Conservation (phyloP, 2,113 vertebrate species). For the Trachemys scripta region DNA sequence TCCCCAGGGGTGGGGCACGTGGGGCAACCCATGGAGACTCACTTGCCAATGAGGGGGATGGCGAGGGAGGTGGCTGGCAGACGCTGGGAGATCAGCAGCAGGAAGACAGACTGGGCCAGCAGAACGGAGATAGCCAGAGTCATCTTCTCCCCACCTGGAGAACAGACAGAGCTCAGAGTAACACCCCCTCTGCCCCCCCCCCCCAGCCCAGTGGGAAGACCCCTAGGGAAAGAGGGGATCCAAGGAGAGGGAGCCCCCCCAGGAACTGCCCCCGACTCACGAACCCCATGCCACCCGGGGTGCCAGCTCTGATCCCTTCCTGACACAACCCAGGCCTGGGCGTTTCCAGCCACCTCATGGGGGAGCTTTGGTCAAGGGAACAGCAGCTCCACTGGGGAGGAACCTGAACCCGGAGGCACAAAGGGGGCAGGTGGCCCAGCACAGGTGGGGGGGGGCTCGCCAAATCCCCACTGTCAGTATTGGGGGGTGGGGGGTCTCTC, state of each 20-base stretch:
- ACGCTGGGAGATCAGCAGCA: constrained; percentile 94
- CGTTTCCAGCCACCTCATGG: background rate
- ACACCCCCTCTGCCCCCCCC: background rate
- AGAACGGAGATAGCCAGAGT: constrained; percentile 94
- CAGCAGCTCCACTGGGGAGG: background rate
- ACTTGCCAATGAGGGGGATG: constrained; percentile 94
- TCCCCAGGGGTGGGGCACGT: background rate
- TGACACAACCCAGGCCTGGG: too few species aligned
- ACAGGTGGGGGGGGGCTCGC: background rate
- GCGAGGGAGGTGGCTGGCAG: constrained; percentile 92
- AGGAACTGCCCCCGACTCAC: background rate
- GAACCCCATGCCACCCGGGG: accelerated
- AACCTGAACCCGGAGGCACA: background rate
- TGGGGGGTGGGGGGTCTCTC: background rate
- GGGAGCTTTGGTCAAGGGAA: background rate
- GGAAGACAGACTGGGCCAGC: constrained; percentile 95
- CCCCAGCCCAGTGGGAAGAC: too few species aligned
- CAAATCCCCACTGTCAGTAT: background rate
- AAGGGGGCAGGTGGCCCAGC: background rate
- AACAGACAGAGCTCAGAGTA: background rate
- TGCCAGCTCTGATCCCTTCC: too few species aligned
- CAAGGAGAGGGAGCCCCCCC: background rate
- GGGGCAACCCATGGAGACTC: constrained; percentile 16
- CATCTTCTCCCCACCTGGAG: constrained; percentile 96
- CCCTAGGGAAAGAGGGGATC: background rate